Percentiles rank a stretch among this genome's conserved stretches.
phyloP scores from a whole-genome alignment of 1,140 invertebrate genomes.

The Sipha flava region DNA sequence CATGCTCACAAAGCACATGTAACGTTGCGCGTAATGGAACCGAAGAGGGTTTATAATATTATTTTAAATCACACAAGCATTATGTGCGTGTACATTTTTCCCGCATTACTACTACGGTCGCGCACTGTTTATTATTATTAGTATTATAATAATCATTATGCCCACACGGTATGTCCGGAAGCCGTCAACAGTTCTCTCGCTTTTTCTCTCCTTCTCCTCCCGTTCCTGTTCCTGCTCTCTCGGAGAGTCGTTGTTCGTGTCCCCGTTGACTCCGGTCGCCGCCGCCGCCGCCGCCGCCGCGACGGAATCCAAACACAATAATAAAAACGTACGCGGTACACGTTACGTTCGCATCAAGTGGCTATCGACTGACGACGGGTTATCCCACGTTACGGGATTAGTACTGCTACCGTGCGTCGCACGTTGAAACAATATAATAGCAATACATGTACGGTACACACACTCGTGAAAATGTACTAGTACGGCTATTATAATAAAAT shows the following conservation, averaged over 20 bases:
- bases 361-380: constrained; percentile 11
- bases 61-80: neutral
- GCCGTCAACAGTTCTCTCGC: neutral
- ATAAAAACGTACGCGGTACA: neutral
- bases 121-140: neutral
- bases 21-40: neutral
- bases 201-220: too few species aligned
- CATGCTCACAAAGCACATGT: neutral
- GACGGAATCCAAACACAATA: neutral
- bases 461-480: too few species aligned
- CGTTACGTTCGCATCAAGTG: constrained; percentile 2
- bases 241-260: neutral
- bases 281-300: too few species aligned
- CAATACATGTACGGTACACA: too few species aligned
- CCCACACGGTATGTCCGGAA: neutral
- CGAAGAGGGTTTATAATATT: neutral
- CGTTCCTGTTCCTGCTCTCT: too few species aligned
- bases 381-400: neutral
- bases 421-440: neutral
- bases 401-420: neutral
- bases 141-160: neutral
- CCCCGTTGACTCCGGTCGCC: neutral
- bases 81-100: neutral
- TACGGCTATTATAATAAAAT: neutral
- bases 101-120: neutral